These are phyloP conservation scores for Heliconius hewitsoni DNA, from an alignment of 1,140 invertebrate species.

Conservation along the genomic window DNA sequence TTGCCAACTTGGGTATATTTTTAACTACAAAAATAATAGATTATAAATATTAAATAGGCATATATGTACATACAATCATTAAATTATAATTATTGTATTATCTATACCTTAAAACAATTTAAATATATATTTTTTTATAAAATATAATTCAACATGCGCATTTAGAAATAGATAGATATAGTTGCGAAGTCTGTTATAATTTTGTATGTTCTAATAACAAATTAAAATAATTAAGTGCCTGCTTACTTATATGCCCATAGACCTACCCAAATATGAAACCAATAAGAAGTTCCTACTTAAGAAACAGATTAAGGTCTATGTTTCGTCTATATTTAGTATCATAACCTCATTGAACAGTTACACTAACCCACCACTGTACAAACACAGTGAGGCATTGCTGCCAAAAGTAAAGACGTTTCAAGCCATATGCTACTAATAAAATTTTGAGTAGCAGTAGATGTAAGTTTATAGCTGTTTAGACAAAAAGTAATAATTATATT, in stretches of 20 bases:
- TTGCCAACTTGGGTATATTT: no score
- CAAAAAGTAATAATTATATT: not conserved
- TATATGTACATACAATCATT: no score
- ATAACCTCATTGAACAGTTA: conserved; percentile 35
- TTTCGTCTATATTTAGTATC: conserved; percentile 38
- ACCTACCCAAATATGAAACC: conserved; percentile 53
- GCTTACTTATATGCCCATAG: conserved; percentile 25
- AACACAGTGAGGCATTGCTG: conserved; percentile 56
- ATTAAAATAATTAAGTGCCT: not conserved
- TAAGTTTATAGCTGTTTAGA: not conserved
- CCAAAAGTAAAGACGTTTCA: conserved; percentile 43
- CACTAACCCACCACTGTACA: conserved; percentile 49
- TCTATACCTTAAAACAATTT: no score
- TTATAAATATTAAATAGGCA: no score
- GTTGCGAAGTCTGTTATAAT: no score
- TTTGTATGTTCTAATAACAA: not conserved
- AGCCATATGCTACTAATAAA: conserved; percentile 59
- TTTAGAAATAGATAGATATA: no score
- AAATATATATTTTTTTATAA: no score
- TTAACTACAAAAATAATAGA: no score
- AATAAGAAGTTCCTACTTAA: conserved; percentile 33
- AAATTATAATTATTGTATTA: no score
- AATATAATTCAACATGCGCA: no score
- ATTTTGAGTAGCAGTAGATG: conserved; percentile 30
- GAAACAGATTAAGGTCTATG: conserved; percentile 33